These are phyloP conservation scores for Caenorhabditis japonica DNA, from an alignment of 2,888 invertebrate species.

Conservation along the genomic window DNA sequence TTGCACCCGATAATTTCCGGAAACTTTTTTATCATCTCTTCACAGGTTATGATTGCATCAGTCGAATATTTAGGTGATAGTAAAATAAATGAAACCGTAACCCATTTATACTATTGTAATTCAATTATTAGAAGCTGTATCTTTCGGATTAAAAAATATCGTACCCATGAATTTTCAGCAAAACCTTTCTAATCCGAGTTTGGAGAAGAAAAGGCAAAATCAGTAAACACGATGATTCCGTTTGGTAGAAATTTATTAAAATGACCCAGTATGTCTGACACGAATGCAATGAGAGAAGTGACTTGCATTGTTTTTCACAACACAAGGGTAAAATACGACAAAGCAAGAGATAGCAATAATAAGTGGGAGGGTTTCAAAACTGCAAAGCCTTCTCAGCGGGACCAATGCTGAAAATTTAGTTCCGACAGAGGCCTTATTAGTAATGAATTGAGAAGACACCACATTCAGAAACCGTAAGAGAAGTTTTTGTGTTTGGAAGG, in stretches of 20 bases:
- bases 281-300: conserved; percentile 58
- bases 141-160: no score
- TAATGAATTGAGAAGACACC: conserved; percentile 22
- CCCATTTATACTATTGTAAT: no score
- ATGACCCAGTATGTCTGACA: conserved; percentile 57
- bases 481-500: conserved; percentile 5
- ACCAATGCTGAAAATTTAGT: conserved; percentile 5
- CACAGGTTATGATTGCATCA: no score
- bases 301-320: conserved; percentile 54
- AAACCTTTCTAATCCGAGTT: no score
- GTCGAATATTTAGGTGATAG: no score
- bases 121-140: no score
- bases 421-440: conserved; percentile 32
- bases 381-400: conserved; percentile 4
- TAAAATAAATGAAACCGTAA: no score
- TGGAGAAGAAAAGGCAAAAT: no score
- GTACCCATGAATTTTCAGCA: no score
- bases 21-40: no score
- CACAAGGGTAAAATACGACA: conserved; percentile 40
- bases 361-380: conserved; percentile 19
- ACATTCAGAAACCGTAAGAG: conserved; percentile 14
- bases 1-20: no score
- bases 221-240: no score
- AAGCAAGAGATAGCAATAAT: conserved; percentile 50
- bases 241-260: conserved; percentile 52